These are phyloP conservation scores for Brachionus sp. DNA, from an alignment of 1,140 invertebrate species.

Conservation along the genomic window DNA sequence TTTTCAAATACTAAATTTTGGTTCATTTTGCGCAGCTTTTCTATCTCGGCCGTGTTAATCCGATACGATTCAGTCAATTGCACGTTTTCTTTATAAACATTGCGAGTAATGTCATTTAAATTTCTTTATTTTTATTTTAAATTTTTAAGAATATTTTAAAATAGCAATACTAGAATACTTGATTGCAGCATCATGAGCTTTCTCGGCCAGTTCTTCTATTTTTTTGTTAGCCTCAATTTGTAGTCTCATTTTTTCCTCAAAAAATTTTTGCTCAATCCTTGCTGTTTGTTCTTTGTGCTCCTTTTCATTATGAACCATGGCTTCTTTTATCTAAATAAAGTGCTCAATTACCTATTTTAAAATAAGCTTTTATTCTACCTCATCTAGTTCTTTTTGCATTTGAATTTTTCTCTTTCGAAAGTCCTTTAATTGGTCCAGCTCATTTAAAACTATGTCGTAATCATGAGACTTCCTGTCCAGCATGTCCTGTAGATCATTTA, in stretches of 20 bases:
- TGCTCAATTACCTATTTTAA: background rate
- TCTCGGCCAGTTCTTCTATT: constrained; percentile 58
- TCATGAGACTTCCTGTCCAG: constrained; percentile 53
- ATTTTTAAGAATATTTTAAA: background rate
- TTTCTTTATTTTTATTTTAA: constrained; percentile 51
- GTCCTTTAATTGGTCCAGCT: constrained; percentile 58
- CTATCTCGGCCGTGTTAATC: constrained; percentile 52
- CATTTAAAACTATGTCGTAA: constrained; percentile 55
- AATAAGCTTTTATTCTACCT: background rate
- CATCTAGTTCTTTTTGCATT: constrained; percentile 55
- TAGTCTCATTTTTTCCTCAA: constrained; percentile 60
- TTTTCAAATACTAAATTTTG: constrained; percentile 50
- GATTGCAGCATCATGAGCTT: constrained; percentile 59
- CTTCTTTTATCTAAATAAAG: constrained; percentile 55
- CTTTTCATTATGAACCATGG: constrained; percentile 54
- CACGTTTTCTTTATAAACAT: constrained; percentile 60
- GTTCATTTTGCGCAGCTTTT: constrained; percentile 51
- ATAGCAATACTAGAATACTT: constrained; percentile 50
- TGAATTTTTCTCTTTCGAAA: constrained; percentile 56
- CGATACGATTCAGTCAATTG: constrained; percentile 55
- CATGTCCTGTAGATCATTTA: constrained; percentile 55
- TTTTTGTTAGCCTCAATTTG: constrained; percentile 60
- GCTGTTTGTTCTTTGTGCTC: constrained; percentile 55
- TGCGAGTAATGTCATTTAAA: constrained; percentile 58
- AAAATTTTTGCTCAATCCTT: constrained; percentile 59